Percentiles rank a stretch among this genome's conserved stretches.
These are phyloP conservation scores for Coenobita brevimanus DNA, from an alignment of 1,140 invertebrate species.

Conservation along the genomic window DNA sequence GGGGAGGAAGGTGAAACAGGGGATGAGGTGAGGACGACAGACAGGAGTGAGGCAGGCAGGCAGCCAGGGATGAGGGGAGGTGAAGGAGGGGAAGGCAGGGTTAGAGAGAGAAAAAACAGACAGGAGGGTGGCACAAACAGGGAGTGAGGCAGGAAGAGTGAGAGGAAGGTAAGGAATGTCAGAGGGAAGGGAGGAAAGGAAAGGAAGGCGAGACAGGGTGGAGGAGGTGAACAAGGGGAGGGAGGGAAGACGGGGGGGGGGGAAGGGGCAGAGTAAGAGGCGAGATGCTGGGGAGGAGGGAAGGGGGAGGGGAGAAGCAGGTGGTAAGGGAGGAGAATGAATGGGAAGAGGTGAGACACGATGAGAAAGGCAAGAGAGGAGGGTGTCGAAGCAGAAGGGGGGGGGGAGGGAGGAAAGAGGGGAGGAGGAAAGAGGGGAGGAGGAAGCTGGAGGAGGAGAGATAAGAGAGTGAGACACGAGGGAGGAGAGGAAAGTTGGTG, in stretches of 20 bases:
- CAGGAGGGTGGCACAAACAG: too few species aligned
- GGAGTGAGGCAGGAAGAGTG: neutral
- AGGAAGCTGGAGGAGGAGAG: neutral
- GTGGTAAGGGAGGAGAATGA: neutral
- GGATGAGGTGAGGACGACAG: neutral
- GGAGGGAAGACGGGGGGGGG: neutral
- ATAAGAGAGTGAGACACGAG: neutral
- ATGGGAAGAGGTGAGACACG: too few species aligned
- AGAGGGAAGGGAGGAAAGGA: neutral
- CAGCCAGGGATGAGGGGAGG: too few species aligned
- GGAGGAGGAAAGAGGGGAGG: neutral
- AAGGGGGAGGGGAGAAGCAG: neutral
- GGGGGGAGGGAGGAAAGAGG: neutral
- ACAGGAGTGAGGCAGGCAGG: neutral
- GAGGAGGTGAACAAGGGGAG: neutral
- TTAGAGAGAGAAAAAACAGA: neutral
- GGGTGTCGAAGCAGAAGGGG: neutral
- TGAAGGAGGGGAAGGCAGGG: neutral
- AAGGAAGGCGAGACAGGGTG: neutral
- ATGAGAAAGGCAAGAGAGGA: too few species aligned
- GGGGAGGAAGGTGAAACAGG: neutral
- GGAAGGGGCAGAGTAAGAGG: neutral
- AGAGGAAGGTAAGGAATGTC: neutral
- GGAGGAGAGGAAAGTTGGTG: neutral
- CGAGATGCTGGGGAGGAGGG: too few species aligned